A percentile compares a stretch with the other conserved stretches of the same genome.
Conservation (phyloP, 2,888 invertebrate genomes). For the Capitulum mitella region DNA sequence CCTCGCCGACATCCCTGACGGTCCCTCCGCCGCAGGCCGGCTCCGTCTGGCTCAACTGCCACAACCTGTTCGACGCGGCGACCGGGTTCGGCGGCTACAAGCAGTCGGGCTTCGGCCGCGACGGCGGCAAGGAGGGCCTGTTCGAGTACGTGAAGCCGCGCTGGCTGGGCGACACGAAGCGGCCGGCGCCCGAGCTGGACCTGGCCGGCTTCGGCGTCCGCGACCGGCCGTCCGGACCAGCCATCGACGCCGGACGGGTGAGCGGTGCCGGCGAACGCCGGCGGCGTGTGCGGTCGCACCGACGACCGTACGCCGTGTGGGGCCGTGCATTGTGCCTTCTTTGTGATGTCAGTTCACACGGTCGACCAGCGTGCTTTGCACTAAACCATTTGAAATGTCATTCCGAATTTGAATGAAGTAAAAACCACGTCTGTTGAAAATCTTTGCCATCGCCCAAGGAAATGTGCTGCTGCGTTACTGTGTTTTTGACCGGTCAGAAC, state of each 20-base stretch:
- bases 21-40: slow-evolving; percentile 42
- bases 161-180: slow-evolving; percentile 32
- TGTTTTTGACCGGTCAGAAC: too few relatives aligned
- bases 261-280: not conserved
- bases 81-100: slow-evolving; percentile 48
- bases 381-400: too few relatives aligned
- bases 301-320: too few relatives aligned
- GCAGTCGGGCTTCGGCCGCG: slow-evolving; percentile 50
- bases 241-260: slow-evolving; percentile 22
- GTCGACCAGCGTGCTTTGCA: too few relatives aligned
- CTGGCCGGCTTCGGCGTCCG: slow-evolving; percentile 33
- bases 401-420: too few relatives aligned
- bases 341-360: too few relatives aligned
- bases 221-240: slow-evolving; percentile 33
- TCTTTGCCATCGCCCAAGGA: too few relatives aligned
- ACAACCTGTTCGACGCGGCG: slow-evolving; percentile 49
- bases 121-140: slow-evolving; percentile 47
- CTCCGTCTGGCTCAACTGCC: slow-evolving; percentile 52
- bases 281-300: too few relatives aligned
- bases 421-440: too few relatives aligned
- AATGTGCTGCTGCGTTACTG: too few relatives aligned
- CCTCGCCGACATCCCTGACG: too few relatives aligned
- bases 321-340: too few relatives aligned
- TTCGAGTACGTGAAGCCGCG: slow-evolving; percentile 36
- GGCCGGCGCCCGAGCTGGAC: slow-evolving; percentile 31